Evolutionary conservation across 2,888 invertebrate genomes (phyloP).

Genomic region (Eupithecia dodoneata): DNA sequence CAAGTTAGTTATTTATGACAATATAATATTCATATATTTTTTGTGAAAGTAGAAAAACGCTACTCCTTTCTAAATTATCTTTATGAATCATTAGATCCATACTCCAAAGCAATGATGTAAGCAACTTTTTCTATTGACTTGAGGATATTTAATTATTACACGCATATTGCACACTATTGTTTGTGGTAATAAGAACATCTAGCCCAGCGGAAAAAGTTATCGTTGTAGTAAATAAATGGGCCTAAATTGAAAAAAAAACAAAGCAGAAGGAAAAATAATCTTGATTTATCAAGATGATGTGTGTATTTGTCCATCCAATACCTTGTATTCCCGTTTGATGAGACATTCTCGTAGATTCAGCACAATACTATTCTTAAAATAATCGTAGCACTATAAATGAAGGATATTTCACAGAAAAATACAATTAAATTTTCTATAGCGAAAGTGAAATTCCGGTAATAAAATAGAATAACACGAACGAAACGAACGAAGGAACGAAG

Average conservation of each 20-base stretch:
- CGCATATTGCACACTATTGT: not conserved
- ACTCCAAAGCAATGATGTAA: not conserved
- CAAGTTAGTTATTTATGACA: not conserved
- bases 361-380: not conserved
- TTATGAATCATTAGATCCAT: not conserved
- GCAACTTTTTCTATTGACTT: slow-evolving; percentile 5
- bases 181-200: not conserved
- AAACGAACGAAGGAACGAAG: not conserved
- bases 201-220: not conserved
- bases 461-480: not conserved
- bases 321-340: slow-evolving; percentile 96
- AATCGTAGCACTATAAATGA: not conserved
- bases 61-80: not conserved
- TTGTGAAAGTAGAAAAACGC: not conserved
- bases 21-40: not conserved
- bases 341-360: slow-evolving; percentile 85
- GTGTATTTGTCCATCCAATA: slow-evolving; percentile 56
- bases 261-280: not conserved
- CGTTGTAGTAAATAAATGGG: not conserved
- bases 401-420: not conserved
- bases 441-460: not conserved
- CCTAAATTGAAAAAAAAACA: not conserved
- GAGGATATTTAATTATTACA: not conserved
- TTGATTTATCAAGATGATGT: not conserved
- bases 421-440: not conserved